Conservation (phyloP, 1,140 invertebrate species). For the Trachymyrmex septentrionalis region DNA sequence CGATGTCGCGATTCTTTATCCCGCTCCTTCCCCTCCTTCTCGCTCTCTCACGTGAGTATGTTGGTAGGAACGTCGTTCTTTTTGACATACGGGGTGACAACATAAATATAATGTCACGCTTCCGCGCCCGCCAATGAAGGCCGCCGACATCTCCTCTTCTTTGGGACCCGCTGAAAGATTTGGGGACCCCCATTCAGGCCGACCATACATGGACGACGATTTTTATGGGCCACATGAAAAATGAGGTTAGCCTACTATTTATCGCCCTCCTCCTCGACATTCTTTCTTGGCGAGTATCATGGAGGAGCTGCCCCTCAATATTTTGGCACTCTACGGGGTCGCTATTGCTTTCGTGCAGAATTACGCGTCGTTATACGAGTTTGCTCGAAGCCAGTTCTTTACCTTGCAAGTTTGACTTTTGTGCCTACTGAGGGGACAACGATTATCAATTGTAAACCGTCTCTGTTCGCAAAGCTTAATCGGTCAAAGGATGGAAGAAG, state of each 20-base stretch:
- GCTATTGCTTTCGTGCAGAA: slow-evolving; percentile 6
- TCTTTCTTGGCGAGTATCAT: slow-evolving; percentile 53
- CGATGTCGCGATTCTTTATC: slow-evolving; percentile 51
- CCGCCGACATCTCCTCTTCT: slow-evolving; percentile 40
- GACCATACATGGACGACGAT: slow-evolving; percentile 71
- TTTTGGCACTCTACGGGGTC: slow-evolving; percentile 82
- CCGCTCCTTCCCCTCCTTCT: slow-evolving; percentile 54
- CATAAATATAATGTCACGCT: slow-evolving; percentile 87
- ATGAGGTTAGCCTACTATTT: slow-evolving; percentile 80
- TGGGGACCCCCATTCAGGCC: slow-evolving; percentile 69
- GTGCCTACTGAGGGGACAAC: background rate
- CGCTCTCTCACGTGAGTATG: slow-evolving; percentile 67
- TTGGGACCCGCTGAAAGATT: slow-evolving; percentile 64
- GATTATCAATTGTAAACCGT: slow-evolving; percentile 1
- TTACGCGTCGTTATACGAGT: slow-evolving; percentile 29
- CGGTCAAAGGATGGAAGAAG: background rate
- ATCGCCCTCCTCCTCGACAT: slow-evolving; percentile 63
- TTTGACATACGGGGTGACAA: slow-evolving; percentile 84
- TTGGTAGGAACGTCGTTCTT: slow-evolving; percentile 73
- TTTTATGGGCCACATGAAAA: slow-evolving; percentile 82
- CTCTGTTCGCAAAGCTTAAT: background rate
- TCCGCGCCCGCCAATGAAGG: slow-evolving; percentile 82
- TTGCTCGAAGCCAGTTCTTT: slow-evolving; percentile 6
- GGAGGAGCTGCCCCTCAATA: slow-evolving; percentile 78
- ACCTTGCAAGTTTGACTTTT: slow-evolving; percentile 8